Conservation (phyloP, 2,888 invertebrate genomes). For the Trypoxylon attenuatum region DNA sequence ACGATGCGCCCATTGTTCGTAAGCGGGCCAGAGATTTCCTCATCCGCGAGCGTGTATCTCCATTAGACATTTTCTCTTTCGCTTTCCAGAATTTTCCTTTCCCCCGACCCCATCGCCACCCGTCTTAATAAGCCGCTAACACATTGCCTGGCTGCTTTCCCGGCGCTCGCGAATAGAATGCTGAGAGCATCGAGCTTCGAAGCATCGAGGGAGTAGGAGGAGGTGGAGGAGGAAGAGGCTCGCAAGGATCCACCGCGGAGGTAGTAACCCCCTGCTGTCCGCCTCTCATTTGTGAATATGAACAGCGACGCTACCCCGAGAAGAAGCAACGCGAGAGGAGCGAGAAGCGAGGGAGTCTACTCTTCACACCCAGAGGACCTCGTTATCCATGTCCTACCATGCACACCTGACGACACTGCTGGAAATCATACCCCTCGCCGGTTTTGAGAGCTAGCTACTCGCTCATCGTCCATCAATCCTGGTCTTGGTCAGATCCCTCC, state of each 20-base stretch:
- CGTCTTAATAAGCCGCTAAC: conserved; percentile 33
- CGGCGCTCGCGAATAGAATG: background rate
- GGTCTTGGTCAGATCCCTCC: background rate
- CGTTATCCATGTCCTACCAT: conserved; percentile 27
- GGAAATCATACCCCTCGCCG: background rate
- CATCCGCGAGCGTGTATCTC: conserved; percentile 19
- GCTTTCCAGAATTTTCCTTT: conserved; percentile 15
- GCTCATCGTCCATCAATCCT: background rate
- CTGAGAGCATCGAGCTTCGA: no score
- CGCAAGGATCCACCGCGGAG: background rate
- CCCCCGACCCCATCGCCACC: background rate
- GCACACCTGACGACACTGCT: background rate
- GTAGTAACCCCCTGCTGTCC: background rate
- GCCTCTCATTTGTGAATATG: conserved; percentile 28
- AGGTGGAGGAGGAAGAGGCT: background rate
- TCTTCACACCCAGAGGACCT: conserved; percentile 30
- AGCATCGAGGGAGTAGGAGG: background rate
- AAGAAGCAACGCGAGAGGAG: background rate
- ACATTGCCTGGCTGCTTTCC: background rate
- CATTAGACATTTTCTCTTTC: conserved; percentile 21
- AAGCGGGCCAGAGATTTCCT: conserved; percentile 17
- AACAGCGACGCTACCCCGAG: background rate
- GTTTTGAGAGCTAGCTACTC: background rate
- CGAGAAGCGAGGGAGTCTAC: background rate
- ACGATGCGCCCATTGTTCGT: conserved; percentile 33